Percentiles rank a stretch among this genome's conserved stretches.
phyloP scores from a whole-genome alignment of 2,113 vertebrate species.

The Cyprinus carpio region DNA sequence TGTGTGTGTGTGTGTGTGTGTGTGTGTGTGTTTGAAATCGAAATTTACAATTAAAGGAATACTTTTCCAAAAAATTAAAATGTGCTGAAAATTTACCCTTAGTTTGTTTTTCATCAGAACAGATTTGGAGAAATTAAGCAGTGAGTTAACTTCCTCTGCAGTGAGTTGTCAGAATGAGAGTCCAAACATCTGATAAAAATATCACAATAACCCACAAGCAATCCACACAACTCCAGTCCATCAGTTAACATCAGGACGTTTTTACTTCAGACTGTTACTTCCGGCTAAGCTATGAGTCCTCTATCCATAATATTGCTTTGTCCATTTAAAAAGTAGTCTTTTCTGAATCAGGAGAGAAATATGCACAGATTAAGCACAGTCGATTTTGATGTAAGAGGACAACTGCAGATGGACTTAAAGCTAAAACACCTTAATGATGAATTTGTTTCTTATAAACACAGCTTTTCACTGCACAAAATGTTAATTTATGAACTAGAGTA shows the following conservation, averaged over 20 bases:
- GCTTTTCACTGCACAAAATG: too few species aligned
- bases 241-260: not conserved
- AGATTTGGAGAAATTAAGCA: not conserved
- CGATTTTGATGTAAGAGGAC: too few species aligned
- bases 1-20: not conserved
- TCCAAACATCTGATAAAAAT: not conserved
- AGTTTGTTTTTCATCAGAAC: not conserved
- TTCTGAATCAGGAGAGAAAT: not conserved
- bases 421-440: too few species aligned
- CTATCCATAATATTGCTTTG: too few species aligned
- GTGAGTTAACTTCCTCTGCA: not conserved
- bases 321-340: not conserved
- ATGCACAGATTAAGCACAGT: not conserved
- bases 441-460: too few species aligned
- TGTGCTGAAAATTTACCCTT: not conserved
- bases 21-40: not conserved
- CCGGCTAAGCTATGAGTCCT: too few species aligned
- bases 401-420: too few species aligned
- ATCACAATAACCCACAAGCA: too few species aligned
- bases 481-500: too few species aligned
- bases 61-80: not conserved
- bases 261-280: not conserved
- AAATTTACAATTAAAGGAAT: not conserved
- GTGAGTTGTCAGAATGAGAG: not conserved
- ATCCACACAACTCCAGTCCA: not conserved